These are phyloP conservation scores for Cheilosia pagana DNA, from an alignment of 2,888 invertebrate species.

Conservation along the genomic window DNA sequence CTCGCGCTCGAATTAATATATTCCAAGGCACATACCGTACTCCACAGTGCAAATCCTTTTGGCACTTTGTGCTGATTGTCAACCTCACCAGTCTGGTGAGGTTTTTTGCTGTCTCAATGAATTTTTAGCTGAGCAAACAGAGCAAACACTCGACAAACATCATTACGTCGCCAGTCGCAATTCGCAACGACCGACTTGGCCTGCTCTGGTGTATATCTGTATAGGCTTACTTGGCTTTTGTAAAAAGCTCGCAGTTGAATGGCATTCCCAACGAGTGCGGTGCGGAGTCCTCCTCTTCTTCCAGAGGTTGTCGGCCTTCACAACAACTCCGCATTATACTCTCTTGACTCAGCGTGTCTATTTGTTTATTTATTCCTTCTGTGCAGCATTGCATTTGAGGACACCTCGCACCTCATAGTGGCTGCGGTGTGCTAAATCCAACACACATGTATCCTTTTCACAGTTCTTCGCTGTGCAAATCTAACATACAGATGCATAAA, in stretches of 20 bases:
- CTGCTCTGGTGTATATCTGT: not conserved
- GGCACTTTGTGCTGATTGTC: conserved; percentile 43
- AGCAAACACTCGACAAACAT: conserved; percentile 71
- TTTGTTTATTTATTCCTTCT: conserved; percentile 69
- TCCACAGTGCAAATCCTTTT: conserved; percentile 27
- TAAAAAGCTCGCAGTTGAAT: conserved; percentile 54
- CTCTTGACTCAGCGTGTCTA: conserved; percentile 34
- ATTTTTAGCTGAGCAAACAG: conserved; percentile 70
- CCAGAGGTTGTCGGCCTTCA: conserved; percentile 70
- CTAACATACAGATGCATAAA: conserved; percentile 73
- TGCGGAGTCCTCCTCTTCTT: conserved; percentile 11
- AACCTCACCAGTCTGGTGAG: conserved; percentile 37
- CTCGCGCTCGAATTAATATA: conserved; percentile 45
- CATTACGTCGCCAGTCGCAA: conserved; percentile 72
- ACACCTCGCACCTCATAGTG: conserved; percentile 34
- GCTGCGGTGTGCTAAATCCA: conserved; percentile 58
- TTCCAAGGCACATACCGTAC: conserved; percentile 38
- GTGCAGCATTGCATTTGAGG: conserved; percentile 54
- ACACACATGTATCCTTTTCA: conserved; percentile 44
- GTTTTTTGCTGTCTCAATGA: conserved; percentile 72
- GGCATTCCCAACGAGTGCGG: conserved; percentile 32
- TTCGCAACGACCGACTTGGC: conserved; percentile 50
- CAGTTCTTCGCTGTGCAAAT: conserved; percentile 60
- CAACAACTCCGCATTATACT: not conserved
- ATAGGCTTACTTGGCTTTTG: conserved; percentile 57